These are phyloP conservation scores for Puntigrus tetrazona DNA, from an alignment of 2,113 vertebrate genomes.

Conservation along the genomic window DNA sequence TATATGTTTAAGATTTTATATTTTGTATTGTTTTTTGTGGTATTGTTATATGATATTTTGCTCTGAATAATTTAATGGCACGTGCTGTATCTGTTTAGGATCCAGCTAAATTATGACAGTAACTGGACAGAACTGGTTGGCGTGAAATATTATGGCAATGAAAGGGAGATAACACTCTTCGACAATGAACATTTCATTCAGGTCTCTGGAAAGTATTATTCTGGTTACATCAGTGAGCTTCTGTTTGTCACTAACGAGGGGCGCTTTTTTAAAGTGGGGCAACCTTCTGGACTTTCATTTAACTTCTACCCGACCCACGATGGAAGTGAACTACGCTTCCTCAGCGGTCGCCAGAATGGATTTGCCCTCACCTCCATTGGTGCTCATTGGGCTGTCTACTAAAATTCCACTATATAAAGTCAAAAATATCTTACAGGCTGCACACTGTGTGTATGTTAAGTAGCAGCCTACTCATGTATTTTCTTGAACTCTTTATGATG, in stretches of 20 bases:
- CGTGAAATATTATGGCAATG: fast-evolving
- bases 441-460: neutral
- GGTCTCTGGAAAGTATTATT: constrained; percentile 60
- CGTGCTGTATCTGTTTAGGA: constrained; percentile 30
- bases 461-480: neutral
- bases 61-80: neutral
- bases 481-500: neutral
- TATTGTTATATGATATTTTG: neutral
- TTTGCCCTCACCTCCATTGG: constrained; percentile 49
- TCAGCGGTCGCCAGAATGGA: constrained; percentile 37
- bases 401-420: neutral
- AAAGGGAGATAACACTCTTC: constrained; percentile 12
- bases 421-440: neutral
- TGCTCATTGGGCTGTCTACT: constrained; percentile 58
- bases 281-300: constrained; percentile 52
- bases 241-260: constrained; percentile 57
- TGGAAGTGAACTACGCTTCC: constrained; percentile 40
- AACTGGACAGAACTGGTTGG: constrained; percentile 41
- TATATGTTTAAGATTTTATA: neutral
- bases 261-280: constrained; percentile 42
- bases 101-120: constrained; percentile 42
- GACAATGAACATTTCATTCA: constrained; percentile 50
- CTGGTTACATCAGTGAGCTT: constrained; percentile 56
- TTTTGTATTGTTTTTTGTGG: neutral
- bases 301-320: constrained; percentile 40